Base-by-base conservation (phyloP, 2,888 invertebrate species). In the Bibio marci region DNA sequence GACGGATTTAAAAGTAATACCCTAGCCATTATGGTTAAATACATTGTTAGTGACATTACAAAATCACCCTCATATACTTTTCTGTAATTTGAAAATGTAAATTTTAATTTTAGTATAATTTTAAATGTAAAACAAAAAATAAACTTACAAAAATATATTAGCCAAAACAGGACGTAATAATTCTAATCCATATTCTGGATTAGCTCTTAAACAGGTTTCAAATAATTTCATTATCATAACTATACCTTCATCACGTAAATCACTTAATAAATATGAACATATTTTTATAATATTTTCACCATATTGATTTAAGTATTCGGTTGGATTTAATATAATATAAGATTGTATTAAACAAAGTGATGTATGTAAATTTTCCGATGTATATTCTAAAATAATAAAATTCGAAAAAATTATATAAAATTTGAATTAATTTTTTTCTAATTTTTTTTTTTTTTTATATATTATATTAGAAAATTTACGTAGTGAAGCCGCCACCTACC, bases 271-370 rank as follows among this genome's bases (percentile, higher is more conserved):
- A 39, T 74, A 73, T 46, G 74, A 73, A 43, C 87, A 69, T 11
- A 77, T 66, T 2, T 71, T 65, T 46, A 86, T 72, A 44, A 91
- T 71, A 36, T 70, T 68, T 11, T 67, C 66, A 1, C 87, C 86
- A 43, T 78, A 73, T 8, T 71, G 73, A 48, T 73, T 65, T 42
- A 88, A 66, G 53, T 83, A 85, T 47, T 80, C 71, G 50, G 80
- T 75, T 0, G 87, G 83, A 45, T 77, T 79, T 11, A 91, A 62
- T 13, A 88, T 60, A 1, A 86, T 70, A 56, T 90, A 87, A 1
- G 80, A 83, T 57, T 83, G 76, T 55, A 81, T 78, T 53, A 92
- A 80, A 50, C 79, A 74, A 12, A 90, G 67, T 45, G 83, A 80
- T 42, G 76, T 71, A 44, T 79, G 69, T 11, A 91, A 65, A 57